Conservation (phyloP, 2,113 vertebrate species). For the Cercopithecus mona region DNA sequence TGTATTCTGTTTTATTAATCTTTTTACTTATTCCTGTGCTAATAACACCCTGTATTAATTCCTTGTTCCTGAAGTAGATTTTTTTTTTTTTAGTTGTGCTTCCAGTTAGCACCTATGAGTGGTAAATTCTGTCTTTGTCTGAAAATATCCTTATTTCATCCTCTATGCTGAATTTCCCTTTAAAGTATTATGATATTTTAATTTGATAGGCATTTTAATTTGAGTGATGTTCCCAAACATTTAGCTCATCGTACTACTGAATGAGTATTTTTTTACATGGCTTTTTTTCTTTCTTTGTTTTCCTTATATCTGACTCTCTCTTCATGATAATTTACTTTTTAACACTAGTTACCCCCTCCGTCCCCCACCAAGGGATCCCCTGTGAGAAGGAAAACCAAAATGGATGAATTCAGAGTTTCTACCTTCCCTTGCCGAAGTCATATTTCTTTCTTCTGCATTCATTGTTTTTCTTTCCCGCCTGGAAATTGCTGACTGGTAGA, state of each 20-base stretch:
- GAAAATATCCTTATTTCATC: background rate
- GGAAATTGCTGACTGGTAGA: background rate
- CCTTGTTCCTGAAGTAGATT: background rate
- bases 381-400: background rate
- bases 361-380: background rate
- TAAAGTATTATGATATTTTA: background rate
- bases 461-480: conserved; percentile 35
- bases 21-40: background rate
- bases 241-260: background rate
- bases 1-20: background rate
- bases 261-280: background rate
- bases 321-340: background rate
- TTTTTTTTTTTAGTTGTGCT: background rate
- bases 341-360: background rate
- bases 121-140: background rate
- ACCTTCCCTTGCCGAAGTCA: background rate
- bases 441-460: conserved; percentile 27
- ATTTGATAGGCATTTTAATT: background rate
- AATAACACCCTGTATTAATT: background rate
- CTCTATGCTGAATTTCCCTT: background rate
- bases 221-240: background rate
- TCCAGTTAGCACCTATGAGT: background rate
- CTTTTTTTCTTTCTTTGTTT: background rate
- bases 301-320: background rate
- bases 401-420: background rate